Evolutionary conservation across 2,113 vertebrate species (phyloP), one percentile per base, ranked within the genome.

Genomic region (Zapus hudsonius): DNA sequence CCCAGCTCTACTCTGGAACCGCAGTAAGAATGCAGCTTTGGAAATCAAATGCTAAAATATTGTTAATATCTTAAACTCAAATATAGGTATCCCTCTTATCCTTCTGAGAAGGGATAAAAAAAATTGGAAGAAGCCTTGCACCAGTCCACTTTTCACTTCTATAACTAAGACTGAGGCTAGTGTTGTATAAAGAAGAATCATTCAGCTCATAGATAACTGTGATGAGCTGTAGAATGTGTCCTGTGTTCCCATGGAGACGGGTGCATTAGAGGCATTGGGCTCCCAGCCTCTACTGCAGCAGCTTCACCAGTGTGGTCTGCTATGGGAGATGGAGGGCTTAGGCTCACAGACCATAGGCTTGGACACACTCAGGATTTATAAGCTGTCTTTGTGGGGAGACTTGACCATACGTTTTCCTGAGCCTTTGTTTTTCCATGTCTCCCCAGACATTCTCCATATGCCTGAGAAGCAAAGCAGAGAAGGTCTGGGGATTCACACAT

Each of bases 391-490:
- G 29, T 70, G 61, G 91, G 81, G 75, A 84, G 70, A 61, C n/a
- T 64, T 52, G 42, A 61, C 85, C 73, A 47, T 70, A 78, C 31
- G 44, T 92, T 94, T 93, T 82, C 86, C 89, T 72, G 89, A 95
- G 36, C 36, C 61, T 95, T 88, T 92, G 80, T 87, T 82, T 85
- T 38, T 19, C 76, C 1, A 17, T 72, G 80, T 89, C 87, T 95
- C 84, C 47, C 10, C 61, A 94, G 87, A 94, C 88, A 94, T 75
- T 91, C 44, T 91, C 86, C 93, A 91, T 83, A 55, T 5, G 40
- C 66, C 81, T 61, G 70, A 84, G 84, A 86, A 79, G 57, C 72
- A 87, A 80, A 92, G 67, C 70, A 90, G 87, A 38, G 42, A 83
- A 69, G 70, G 80, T 78, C 78, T 88, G 83, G 81, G 90, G 89